Base-by-base conservation (phyloP, 92 coral and sea anemone species). In the Palythoa grandis region DNA sequence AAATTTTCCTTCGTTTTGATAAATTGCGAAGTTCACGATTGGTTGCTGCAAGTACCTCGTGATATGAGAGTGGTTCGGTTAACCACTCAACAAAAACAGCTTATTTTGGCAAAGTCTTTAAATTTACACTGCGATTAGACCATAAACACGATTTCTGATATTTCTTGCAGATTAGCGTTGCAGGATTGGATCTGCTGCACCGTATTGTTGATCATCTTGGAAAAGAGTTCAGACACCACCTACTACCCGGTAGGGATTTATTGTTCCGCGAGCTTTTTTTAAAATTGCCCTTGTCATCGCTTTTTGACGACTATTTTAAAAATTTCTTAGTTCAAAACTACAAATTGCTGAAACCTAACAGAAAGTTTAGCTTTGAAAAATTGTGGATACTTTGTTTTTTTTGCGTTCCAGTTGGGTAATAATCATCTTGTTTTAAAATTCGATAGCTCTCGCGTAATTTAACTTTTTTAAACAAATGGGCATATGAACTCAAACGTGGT, bases 111-210 rank as follows among this genome's bases (percentile, higher is more conserved):
- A 40, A 80, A 80, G 74, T 43, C 22, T 4, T 43, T 11, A 52
- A 80, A n/a, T 2, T 25, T 43, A 80, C 47, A 65, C 12, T 37
- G 19, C 22, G 13, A 78, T 76, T 14, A 56, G 56, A 35, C 40
- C 29, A 74, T 40, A 58, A 29, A 61, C 63, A 8, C 39, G 35
- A 19, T 56, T 83, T 58, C 13, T 92, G 35, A 82, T 19, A 58
- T 68, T 37, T 91, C 69, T 88, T 88, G 43, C 84, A 96, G 99
- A 88, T 96, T 76, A 96, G 99, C 83, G 93, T 95, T 11, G 94
- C 94, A 65, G 99, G 99, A 3, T 78, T 96, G 89, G 99, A 93
- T 76, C 86, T 96, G 25, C 90, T 96, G 40, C 94, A 95, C 52
- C 94, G 91, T 71, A 90, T 96, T 37, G 95, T 94, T 23, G 93